These are phyloP conservation scores for Pseudorasbora parva DNA, from an alignment of 2,113 vertebrate genomes.

Conservation along the genomic window DNA sequence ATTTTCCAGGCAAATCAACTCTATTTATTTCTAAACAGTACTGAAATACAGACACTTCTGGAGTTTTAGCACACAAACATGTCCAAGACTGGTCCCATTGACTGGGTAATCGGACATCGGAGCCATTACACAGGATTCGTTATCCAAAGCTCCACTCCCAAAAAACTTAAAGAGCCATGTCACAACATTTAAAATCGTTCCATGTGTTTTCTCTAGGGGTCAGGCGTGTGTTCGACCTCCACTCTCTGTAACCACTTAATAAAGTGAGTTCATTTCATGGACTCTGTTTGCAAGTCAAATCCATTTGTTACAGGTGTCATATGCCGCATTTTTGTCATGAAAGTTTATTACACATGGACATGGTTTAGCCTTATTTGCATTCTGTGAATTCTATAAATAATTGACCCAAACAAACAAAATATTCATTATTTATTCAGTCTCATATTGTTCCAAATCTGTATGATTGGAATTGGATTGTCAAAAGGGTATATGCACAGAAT, in stretches of 20 bases:
- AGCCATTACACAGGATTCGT: conserved; percentile 23
- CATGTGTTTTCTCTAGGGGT: conserved; percentile 26
- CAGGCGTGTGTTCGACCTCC: conserved; percentile 21
- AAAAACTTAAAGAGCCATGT: conserved; percentile 8
- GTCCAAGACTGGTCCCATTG: conserved; percentile 8
- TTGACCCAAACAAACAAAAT: not conserved
- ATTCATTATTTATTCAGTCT: not conserved
- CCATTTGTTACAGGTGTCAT: not conserved
- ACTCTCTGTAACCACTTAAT: not conserved
- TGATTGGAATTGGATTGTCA: not conserved
- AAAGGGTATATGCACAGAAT: not conserved
- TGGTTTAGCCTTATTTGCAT: not conserved
- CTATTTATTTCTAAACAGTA: not conserved
- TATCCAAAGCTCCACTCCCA: conserved; percentile 27
- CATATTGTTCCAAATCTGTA: not conserved
- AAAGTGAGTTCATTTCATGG: not conserved
- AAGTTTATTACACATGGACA: not conserved
- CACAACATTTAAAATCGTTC: conserved; percentile 25
- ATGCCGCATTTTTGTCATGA: not conserved
- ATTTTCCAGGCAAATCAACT: not conserved
- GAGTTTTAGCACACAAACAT: not conserved
- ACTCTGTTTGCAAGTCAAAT: not conserved
- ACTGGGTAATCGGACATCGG: not conserved
- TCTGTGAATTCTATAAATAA: not conserved
- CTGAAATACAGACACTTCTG: not conserved